A percentile compares a stretch with the other conserved stretches of the same genome.
Evolutionary conservation across 2,888 invertebrate genomes (phyloP).

Genomic region (Clepsis dumicolana): DNA sequence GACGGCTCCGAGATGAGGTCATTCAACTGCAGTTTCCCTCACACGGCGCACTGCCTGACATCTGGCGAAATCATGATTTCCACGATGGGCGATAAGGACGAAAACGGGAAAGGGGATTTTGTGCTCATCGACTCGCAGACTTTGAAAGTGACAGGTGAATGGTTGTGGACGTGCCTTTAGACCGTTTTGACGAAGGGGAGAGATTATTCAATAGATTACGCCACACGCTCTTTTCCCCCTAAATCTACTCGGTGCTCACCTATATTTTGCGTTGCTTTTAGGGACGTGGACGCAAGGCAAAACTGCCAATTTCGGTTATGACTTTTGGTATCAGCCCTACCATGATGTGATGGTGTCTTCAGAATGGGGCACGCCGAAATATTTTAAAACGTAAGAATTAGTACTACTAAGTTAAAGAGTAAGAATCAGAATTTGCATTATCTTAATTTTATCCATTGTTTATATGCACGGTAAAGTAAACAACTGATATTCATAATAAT

Average conservation of each 20-base stretch:
- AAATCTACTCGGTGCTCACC: conserved; percentile 22
- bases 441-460: no score
- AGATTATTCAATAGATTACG: conserved; percentile 46
- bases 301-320: conserved; percentile 93
- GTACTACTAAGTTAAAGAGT: no score
- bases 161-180: conserved; percentile 46
- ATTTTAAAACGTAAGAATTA: conserved; percentile 88
- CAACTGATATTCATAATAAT: no score
- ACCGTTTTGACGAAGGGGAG: conserved; percentile 49
- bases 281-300: conserved; percentile 92
- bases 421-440: no score
- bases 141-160: conserved; percentile 90
- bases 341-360: conserved; percentile 95
- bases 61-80: conserved; percentile 98
- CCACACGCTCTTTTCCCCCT: conserved; percentile 29
- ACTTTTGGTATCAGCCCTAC: conserved; percentile 99
- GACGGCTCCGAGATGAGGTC: conserved; percentile 92
- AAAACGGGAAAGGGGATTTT: conserved; percentile 94
- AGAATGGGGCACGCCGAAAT: conserved; percentile 97
- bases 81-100: conserved; percentile 95
- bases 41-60: conserved; percentile 97
- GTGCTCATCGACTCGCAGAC: conserved; percentile 93
- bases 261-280: conserved; percentile 56
- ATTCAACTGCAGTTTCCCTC: conserved; percentile 93
- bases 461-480: no score